Conservation (phyloP, 2,888 invertebrate genomes). For the Eupsilia transversa region DNA sequence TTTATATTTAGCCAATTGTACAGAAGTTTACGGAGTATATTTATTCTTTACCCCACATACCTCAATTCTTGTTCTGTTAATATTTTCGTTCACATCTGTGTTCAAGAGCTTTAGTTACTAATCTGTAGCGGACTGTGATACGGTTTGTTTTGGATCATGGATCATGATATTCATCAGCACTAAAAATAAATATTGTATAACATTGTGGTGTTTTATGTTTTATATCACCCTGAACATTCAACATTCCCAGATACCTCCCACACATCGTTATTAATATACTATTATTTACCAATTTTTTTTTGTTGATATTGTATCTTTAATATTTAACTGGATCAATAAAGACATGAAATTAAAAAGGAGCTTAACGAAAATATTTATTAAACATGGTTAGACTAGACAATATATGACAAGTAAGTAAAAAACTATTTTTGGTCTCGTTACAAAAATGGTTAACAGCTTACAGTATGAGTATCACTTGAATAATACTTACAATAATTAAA, state of each 20-base stretch:
- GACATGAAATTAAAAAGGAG: background rate
- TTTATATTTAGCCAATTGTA: slow-evolving; percentile 65
- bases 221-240: background rate
- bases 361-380: slow-evolving; percentile 9
- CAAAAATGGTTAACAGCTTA: slow-evolving; percentile 12
- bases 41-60: slow-evolving; percentile 62
- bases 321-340: background rate
- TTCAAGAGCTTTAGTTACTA: slow-evolving; percentile 69
- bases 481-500: slow-evolving; percentile 31
- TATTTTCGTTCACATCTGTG: slow-evolving; percentile 62
- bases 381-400: slow-evolving; percentile 47
- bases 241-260: background rate
- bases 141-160: slow-evolving; percentile 77
- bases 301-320: no score
- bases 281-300: no score
- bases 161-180: slow-evolving; percentile 82
- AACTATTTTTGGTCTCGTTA: slow-evolving; percentile 40
- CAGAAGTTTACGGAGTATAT: slow-evolving; percentile 57
- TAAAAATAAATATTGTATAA: slow-evolving; percentile 81
- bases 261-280: background rate
- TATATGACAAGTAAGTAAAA: slow-evolving; percentile 17
- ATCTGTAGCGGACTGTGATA: slow-evolving; percentile 81
- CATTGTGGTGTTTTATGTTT: slow-evolving; percentile 65
- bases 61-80: slow-evolving; percentile 61
- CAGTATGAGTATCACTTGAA: background rate